Evolutionary conservation across 2,888 invertebrate genomes (phyloP).

Genomic region (Lasioglossum marginatum): DNA sequence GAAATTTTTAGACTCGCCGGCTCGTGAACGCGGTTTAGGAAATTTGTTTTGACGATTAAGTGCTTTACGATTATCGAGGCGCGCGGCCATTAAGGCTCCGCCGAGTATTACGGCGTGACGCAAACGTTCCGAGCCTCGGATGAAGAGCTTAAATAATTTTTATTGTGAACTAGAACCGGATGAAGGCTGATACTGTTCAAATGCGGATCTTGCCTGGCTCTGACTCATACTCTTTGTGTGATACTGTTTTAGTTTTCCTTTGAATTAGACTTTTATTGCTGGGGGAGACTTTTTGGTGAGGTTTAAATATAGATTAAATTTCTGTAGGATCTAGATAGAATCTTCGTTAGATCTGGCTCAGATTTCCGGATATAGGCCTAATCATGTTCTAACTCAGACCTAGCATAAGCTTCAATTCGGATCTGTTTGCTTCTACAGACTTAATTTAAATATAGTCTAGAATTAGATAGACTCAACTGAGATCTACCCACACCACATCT

Average conservation of each 20-base stretch:
- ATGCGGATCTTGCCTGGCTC: neutral
- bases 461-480: too few species aligned
- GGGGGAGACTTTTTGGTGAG: neutral
- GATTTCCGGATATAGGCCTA: neutral
- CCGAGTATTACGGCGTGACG: neutral
- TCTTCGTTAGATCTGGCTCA: neutral
- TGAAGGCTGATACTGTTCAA: neutral
- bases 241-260: neutral
- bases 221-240: neutral
- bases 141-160: conserved; percentile 32
- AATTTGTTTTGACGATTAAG: conserved; percentile 36
- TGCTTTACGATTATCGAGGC: conserved; percentile 29
- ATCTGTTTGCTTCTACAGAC: too few species aligned
- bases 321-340: neutral
- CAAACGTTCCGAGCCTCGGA: conserved; percentile 1
- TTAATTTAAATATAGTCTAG: too few species aligned
- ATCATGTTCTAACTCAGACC: too few species aligned
- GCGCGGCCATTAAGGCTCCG: neutral
- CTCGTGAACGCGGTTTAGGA: conserved; percentile 10
- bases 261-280: neutral
- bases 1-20: conserved; percentile 29
- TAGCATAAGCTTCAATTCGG: too few species aligned
- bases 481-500: too few species aligned
- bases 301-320: neutral
- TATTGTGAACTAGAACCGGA: conserved; percentile 5